Evolutionary conservation across 92 coral and sea anemone genomes (phyloP), one percentile per base, ranked within the genome.

Genomic region (Porites rus): DNA sequence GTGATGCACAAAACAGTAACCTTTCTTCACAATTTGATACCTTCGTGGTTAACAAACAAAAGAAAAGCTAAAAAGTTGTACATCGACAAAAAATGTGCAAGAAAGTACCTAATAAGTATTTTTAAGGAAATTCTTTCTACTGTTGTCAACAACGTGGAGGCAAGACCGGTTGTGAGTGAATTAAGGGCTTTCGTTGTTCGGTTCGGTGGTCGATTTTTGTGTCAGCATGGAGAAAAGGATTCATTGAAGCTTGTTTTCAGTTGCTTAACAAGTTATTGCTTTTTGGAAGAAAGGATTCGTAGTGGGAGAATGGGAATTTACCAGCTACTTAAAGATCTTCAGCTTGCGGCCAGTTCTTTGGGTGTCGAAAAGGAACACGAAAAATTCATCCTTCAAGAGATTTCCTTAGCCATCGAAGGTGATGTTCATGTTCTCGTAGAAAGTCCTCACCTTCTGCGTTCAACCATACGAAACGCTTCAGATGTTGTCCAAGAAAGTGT

Each of bases 191-290:
- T 21, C 24, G 76, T 56, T 7, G 12, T 6, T 19, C 65, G 69
- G 69, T 17, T 69, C 10, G 68, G 51, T 6, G 50, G 19, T 65
- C 74, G 83, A 54, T 78, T 78, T 65, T 13, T 78, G 46, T 78
- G 83, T 65, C 19, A 78, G 2, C 7, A n/a, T 65, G 51, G 83
- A 13, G 63, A 51, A 7, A 20, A 50, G 28, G 74, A 25, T 62
- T 77, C 31, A 0, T 54, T 77, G 53, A 19, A 77, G 21, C 43
- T 8, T 3, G 84, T 78, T 77, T 86, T 76, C 18, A 4, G 46
- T 20, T 77, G 63, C 31, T 77, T 85, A 60, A 86, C 89, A 53
- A 86, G 21, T 65, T 86, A 77, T 66, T 72, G 50, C 1, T 56
- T 60, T 18, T 60, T 61, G 19, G 81, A 77, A 10, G 38, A 20